Evolutionary conservation across 2,113 vertebrate genomes (phyloP), one percentile per base, ranked within the genome.

Genomic region (Sebastes schlegelii): DNA sequence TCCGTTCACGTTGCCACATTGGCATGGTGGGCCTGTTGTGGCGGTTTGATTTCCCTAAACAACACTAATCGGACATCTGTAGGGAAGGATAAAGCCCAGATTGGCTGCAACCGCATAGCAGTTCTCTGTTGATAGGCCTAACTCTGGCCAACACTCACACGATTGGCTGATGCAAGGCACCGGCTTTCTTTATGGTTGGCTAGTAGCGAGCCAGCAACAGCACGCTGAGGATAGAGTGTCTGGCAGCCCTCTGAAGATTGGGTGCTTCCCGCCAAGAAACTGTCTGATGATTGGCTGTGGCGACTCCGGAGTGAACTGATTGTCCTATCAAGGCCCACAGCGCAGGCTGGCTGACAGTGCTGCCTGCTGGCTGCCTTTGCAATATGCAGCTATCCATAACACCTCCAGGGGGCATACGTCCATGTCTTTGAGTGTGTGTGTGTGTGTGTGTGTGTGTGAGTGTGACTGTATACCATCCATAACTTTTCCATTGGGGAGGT

Each of bases 51-150:
- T 88, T 94, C 92, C 91, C 88, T 90, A 90, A 93, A 94, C 91
- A 90, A 88, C 92, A 92, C 84, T 93, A 94, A 94, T 94, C 92
- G 45, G 90, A 92, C 94, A 93, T 95, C 93, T 95, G 94, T 90
- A 86, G 92, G 91, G 92, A 91, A 84, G 90, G 93, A 94, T 93
- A 94, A 94, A 90, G 87, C 89, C 88, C 88, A 88, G 88, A 92
- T 89, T 94, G 92, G 91, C 90, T 79, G 87, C 75, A 73, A 82
- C 85, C 63, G 61, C 51, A 73, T 87, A 84, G 85, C 86, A 79
- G 90, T 85, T 91, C 85, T 91, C 91, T 70, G 90, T 91, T 75
- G 92, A 95, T 93, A 91, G 92, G 85, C 67, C 87, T 51, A 48
- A 80, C 76, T 46, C 76, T 79, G 81, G 89, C 91, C 90, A 91